These are phyloP conservation scores for Mylabris sibirica DNA, from an alignment of 2,888 invertebrate genomes.

Conservation along the genomic window DNA sequence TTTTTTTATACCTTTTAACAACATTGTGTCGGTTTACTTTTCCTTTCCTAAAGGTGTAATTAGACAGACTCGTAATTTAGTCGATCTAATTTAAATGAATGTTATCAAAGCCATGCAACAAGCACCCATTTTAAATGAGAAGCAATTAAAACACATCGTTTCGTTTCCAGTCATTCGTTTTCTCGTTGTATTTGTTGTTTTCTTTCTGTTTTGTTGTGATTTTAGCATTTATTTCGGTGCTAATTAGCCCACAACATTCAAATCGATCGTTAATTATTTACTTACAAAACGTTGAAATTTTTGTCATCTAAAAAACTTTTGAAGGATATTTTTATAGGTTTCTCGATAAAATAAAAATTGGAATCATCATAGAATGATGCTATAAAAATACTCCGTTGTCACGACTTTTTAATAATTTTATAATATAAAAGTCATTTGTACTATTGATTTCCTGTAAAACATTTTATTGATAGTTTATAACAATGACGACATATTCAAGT, in stretches of 20 bases:
- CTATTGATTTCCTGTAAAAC: neutral
- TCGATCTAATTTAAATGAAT: constrained; percentile 9
- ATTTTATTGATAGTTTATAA: neutral
- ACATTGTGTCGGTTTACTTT: neutral
- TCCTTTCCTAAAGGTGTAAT: constrained; percentile 1
- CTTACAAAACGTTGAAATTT: neutral
- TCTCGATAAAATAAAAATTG: neutral
- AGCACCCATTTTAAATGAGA: constrained; percentile 3
- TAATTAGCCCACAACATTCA: constrained; percentile 4
- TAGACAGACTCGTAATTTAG: neutral
- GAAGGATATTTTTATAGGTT: neutral
- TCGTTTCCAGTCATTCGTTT: neutral
- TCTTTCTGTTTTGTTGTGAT: neutral
- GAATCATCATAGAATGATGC: neutral
- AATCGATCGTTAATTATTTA: neutral
- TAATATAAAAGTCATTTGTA: neutral
- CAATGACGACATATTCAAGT: neutral
- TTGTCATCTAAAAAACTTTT: neutral
- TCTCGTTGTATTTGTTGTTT: neutral
- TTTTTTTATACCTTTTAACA: neutral
- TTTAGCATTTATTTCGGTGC: constrained; percentile 4
- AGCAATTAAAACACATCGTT: constrained; percentile 7
- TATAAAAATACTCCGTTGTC: neutral
- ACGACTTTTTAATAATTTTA: neutral
- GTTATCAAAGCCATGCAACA: constrained; percentile 7